Percentiles rank a stretch among this genome's conserved stretches.
Evolutionary conservation across 2,888 invertebrate genomes (phyloP).

Genomic region (Dysmachus trigonus): DNA sequence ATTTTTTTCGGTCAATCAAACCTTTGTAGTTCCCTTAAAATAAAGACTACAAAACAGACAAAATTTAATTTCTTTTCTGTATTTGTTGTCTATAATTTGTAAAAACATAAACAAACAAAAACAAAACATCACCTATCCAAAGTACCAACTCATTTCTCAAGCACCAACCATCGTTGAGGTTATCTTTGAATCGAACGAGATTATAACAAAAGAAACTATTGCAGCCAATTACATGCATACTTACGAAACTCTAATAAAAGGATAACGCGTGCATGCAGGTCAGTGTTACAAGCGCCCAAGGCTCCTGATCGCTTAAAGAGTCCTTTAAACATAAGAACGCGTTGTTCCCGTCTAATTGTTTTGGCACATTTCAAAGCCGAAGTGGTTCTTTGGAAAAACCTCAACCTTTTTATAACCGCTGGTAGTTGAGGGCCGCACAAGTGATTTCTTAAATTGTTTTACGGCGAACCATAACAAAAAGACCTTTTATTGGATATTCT

Average conservation of each 20-base stretch:
- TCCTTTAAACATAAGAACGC: conserved; percentile 2
- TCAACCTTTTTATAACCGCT: not conserved
- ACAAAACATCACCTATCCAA: not conserved
- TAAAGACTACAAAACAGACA: too few relatives aligned
- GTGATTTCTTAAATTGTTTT: not conserved
- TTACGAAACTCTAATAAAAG: not conserved
- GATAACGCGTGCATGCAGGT: not conserved
- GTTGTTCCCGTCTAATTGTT: conserved; percentile 41
- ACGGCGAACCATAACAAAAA: not conserved
- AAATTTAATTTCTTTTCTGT: too few relatives aligned
- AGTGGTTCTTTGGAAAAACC: conserved; percentile 8
- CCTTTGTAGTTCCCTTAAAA: too few relatives aligned
- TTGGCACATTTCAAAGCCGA: conserved; percentile 44
- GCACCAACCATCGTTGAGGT: not conserved
- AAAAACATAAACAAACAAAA: not conserved
- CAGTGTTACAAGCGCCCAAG: not conserved
- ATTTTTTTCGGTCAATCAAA: too few relatives aligned
- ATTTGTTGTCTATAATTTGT: not conserved
- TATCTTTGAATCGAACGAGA: not conserved
- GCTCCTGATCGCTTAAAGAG: not conserved
- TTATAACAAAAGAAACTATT: not conserved
- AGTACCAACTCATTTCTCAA: not conserved
- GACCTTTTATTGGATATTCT: not conserved
- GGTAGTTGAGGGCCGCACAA: not conserved
- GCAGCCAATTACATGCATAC: not conserved